Percentiles rank a stretch among this genome's conserved stretches.
Conservation (phyloP, 2,797 vertebrate genomes). For the Sebastes hubbsi region DNA sequence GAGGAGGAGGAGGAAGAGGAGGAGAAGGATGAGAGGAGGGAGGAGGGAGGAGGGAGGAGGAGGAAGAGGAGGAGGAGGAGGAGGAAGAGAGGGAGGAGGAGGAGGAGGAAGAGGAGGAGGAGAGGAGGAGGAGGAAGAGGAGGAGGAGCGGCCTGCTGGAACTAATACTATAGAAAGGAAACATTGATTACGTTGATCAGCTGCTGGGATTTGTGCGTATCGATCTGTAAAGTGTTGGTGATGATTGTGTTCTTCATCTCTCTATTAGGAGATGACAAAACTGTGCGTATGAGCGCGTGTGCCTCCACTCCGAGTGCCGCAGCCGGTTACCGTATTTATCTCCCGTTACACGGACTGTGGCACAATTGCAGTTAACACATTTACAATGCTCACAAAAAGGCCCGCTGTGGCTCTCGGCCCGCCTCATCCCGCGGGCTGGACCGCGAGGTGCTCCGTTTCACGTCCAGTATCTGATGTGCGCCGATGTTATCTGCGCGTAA, state of each 20-base stretch:
- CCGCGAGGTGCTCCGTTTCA: slow-evolving; percentile 75
- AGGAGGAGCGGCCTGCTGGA: slow-evolving; percentile 4
- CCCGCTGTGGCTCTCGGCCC: slow-evolving; percentile 38
- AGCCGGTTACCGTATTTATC: slow-evolving; percentile 70
- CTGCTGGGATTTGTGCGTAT: slow-evolving; percentile 6
- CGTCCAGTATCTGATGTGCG: slow-evolving; percentile 73
- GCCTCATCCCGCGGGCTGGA: slow-evolving; percentile 53
- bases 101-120: background rate
- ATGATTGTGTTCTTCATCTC: background rate
- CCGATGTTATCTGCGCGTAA: slow-evolving; percentile 82
- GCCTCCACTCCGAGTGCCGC: slow-evolving; percentile 13
- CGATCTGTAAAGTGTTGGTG: background rate
- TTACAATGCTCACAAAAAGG: slow-evolving; percentile 62
- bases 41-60: accelerated
- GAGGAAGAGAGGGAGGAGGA: accelerated
- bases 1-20: too few relatives aligned
- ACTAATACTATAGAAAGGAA: background rate
- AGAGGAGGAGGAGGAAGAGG: too few relatives aligned
- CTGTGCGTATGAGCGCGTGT: background rate
- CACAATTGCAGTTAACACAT: slow-evolving; percentile 74
- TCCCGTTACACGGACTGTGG: slow-evolving; percentile 71
- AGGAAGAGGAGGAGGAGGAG: accelerated
- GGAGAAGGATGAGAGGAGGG: too few relatives aligned
- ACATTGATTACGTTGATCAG: slow-evolving; percentile 35
- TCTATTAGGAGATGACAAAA: background rate